Base-by-base conservation (phyloP, 1,140 invertebrate species). In the Drosophila nannoptera region DNA sequence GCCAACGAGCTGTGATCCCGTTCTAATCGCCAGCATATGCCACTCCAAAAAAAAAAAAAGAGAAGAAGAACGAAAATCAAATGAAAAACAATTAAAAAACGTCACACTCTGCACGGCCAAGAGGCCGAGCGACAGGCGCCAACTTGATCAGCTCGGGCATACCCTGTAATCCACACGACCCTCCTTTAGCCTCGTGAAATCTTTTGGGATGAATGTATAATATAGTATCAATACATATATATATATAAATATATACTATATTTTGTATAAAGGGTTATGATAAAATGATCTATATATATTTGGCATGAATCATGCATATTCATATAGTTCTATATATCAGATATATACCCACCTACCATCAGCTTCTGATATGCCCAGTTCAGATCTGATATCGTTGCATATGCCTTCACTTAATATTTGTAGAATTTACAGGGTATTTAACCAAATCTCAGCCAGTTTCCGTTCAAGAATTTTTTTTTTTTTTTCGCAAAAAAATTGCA, bases 391-490 rank as follows among this genome's bases (percentile, higher is more conserved):
- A n/a, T 40, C 4, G 9, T 4, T 16, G 14, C 12, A 43, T 14
- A 43, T 14, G n/a, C 40, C 12, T 43, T 43, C 9, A 43, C 7
- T 14, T 12, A 5, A 4, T 14, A 43, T 14, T 5, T 43, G 7
- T 0, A 12, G 12, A 12, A 12, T 4, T 6, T 42, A 12, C 7
- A 12, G 12, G 40, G 40, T 43, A 43, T 43, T 3, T 7, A 7
- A 14, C 48, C 67, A 75, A 62, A 83, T 75, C 40, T 46, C 59
- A 65, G 75, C 69, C 69, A 75, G 65, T 74, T 86, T 74, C 73
- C 59, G 63, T 68, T 68, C 42, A 52, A 22, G 22, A n/a, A n/a
- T n/a, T n/a, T 64, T 64, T 69, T 61, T 76, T 31, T 22, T 48
- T 48, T 42, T 8, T 8, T 2, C 54, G 14, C 12, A 42, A 5